These are phyloP conservation scores for Torymus tubicola DNA, from an alignment of 2,888 invertebrate species.

Conservation along the genomic window DNA sequence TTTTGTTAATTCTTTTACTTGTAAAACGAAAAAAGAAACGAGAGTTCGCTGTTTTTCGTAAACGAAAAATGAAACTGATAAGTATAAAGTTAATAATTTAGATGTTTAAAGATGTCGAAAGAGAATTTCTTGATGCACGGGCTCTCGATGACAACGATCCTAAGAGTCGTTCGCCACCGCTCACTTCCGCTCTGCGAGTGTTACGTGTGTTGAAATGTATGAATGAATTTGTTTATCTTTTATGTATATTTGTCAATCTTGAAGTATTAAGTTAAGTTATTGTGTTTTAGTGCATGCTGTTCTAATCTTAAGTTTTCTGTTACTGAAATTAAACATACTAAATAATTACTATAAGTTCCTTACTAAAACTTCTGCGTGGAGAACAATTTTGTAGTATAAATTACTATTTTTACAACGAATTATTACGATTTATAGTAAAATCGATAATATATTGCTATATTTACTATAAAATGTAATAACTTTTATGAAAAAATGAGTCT, in stretches of 20 bases:
- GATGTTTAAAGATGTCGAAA: not conserved
- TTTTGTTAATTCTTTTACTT: constrained; percentile 46
- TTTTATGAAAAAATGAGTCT: too few relatives aligned
- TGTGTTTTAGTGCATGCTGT: too few relatives aligned
- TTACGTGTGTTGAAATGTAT: constrained; percentile 12
- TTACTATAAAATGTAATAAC: too few relatives aligned
- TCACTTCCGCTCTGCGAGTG: constrained; percentile 43
- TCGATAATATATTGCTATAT: too few relatives aligned
- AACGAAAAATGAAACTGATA: not conserved
- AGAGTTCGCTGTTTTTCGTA: not conserved
- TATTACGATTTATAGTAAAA: too few relatives aligned
- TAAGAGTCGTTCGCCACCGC: constrained; percentile 8
- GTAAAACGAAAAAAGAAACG: not conserved
- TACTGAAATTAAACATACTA: too few relatives aligned
- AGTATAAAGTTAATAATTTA: not conserved
- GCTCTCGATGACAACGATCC: too few relatives aligned
- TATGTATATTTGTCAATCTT: not conserved
- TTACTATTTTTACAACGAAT: too few relatives aligned
- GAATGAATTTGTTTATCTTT: not conserved
- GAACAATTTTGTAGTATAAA: too few relatives aligned
- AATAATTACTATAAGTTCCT: too few relatives aligned
- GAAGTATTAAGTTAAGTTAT: not conserved
- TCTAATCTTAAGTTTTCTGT: too few relatives aligned
- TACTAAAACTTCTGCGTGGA: too few relatives aligned
- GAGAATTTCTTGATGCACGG: not conserved